These are phyloP conservation scores for Clarias platycephalus DNA, from an alignment of 2,797 vertebrate species.

Conservation along the genomic window DNA sequence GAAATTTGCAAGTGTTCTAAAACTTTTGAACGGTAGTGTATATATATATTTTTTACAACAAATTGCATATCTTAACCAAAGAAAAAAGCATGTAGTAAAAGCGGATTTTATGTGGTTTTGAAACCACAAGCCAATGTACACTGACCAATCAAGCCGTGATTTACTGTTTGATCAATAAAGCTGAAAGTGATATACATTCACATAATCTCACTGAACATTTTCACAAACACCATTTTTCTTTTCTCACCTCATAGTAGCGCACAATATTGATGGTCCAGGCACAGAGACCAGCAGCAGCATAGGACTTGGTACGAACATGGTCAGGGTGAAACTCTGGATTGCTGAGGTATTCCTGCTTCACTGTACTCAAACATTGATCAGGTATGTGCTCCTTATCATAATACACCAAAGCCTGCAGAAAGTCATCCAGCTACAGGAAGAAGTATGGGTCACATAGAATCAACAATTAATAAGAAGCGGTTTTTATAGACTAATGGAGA, in stretches of 20 bases:
- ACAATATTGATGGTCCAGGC: conserved; percentile 83
- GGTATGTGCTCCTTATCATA: conserved; percentile 87
- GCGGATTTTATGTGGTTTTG: neutral
- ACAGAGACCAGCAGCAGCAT: conserved; percentile 84
- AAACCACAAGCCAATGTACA: conserved; percentile 1
- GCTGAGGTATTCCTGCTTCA: conserved; percentile 81
- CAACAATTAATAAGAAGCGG: too few relatives aligned
- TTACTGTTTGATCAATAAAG: neutral
- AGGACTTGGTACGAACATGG: conserved; percentile 79
- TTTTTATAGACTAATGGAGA: neutral
- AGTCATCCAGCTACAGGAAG: conserved; percentile 79
- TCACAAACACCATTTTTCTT: neutral
- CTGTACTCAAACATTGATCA: conserved; percentile 80
- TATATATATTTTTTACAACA: neutral
- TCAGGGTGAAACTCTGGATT: conserved; percentile 81
- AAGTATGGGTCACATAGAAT: neutral
- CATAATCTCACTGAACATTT: neutral
- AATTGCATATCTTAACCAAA: neutral
- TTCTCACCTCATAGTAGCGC: conserved; percentile 81
- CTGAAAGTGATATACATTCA: neutral
- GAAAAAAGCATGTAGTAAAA: neutral
- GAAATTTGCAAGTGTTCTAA: too few relatives aligned
- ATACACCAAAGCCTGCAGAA: conserved; percentile 78
- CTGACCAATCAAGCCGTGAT: neutral
- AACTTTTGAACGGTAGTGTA: too few relatives aligned